Base-by-base conservation (phyloP, 2,113 vertebrate species). In the Furnarius figulus region DNA sequence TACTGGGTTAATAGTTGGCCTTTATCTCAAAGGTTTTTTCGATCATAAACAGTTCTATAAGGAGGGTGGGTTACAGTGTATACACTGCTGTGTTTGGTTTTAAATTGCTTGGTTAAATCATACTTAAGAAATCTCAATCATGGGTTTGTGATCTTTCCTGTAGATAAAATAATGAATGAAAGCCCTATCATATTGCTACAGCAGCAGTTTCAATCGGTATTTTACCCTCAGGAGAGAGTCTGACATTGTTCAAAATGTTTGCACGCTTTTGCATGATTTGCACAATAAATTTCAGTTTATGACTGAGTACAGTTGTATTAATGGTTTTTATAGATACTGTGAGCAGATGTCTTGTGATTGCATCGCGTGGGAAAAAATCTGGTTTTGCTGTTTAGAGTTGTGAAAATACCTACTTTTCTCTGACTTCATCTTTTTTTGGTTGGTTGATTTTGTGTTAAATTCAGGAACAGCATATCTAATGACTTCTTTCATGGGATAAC, bases 151-250 rank as follows among this genome's bases (percentile, higher is more conserved):
- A 86, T 87, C 76, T 78, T 94, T 95, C 31, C 14, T 93, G 24
- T 12, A 82, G 90, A 71, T 68, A 62, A 90, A 96, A 93, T 61
- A 91, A 82, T 70, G 39, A 93, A 53, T 87, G 88, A 77, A 95
- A 85, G 73, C 44, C 50, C 86, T 44, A 2, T 35, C 37, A 3
- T 44, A 50, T 31, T 46, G 49, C 74, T 61, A 44, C 56, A 87
- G 74, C 42, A 80, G 87, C 58, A 62, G 9, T 80, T 93, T 75
- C 52, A 81, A 15, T 84, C 31, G 16, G 52, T 75, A 35, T 79
- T 95, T 94, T 87, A 80, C 76, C 67, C 80, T 63, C 17, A 86
- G 67, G 87, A 90, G 78, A 72, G 33, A 73, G 61, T 56, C 70
- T 80, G 68, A 62, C 2, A 0, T 47, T 15, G 42, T 81, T 71